Percentiles rank a stretch among this genome's conserved stretches.
These are phyloP conservation scores for Tupaia chinensis DNA, from an alignment of 2,113 vertebrate genomes.

Conservation along the genomic window DNA sequence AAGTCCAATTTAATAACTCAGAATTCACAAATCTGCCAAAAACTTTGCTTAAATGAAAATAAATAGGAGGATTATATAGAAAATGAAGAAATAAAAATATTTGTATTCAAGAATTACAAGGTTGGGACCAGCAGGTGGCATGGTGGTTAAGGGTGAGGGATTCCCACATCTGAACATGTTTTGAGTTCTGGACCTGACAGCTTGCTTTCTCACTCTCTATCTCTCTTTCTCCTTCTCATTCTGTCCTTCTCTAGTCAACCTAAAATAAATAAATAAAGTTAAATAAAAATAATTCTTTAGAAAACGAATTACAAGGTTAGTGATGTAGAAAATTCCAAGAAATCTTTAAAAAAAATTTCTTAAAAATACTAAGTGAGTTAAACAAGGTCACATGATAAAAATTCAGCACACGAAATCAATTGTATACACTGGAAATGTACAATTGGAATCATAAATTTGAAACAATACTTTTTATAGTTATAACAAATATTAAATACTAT, in stretches of 20 bases:
- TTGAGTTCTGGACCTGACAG: no score
- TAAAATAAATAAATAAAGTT: background rate
- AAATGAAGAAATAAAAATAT: conserved; percentile 3
- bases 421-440: background rate
- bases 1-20: background rate
- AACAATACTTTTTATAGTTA: background rate
- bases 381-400: background rate
- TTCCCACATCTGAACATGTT: no score
- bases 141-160: no score
- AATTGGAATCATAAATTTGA: background rate
- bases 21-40: background rate
- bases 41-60: conserved; percentile 16
- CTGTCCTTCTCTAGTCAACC: no score
- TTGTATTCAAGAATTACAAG: background rate
- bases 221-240: no score
- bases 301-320: background rate
- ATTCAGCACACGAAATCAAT: background rate
- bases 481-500: background rate
- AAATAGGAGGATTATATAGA: background rate
- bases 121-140: background rate
- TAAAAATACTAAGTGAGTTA: background rate
- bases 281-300: background rate
- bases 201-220: no score
- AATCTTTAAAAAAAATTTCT: background rate
- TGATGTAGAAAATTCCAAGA: background rate